Conservation (phyloP, 1,140 invertebrate species). For the Oryctes rhinoceros region DNA sequence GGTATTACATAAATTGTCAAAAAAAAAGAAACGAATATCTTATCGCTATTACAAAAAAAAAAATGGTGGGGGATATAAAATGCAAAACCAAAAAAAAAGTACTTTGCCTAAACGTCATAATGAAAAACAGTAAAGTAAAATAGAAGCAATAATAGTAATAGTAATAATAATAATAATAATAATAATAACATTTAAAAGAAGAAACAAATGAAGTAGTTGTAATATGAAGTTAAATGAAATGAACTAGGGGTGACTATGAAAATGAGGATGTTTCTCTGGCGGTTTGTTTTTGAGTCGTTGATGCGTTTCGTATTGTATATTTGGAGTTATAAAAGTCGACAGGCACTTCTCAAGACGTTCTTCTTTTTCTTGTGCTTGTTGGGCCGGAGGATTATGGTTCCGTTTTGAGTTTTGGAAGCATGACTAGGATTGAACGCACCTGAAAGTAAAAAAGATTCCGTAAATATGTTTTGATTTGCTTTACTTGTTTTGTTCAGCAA, state of each 20-base stretch:
- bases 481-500: too few relatives aligned
- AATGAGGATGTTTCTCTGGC: background rate
- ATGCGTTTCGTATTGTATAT: constrained; percentile 7
- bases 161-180: too few relatives aligned
- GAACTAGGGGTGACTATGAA: constrained; percentile 19
- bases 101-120: too few relatives aligned
- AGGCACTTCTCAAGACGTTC: constrained; percentile 71
- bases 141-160: too few relatives aligned
- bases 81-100: too few relatives aligned
- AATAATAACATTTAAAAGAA: background rate
- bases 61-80: too few relatives aligned
- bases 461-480: background rate
- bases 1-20: background rate
- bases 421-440: constrained; percentile 72
- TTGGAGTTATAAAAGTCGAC: constrained; percentile 64
- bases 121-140: too few relatives aligned
- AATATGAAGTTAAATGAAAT: background rate
- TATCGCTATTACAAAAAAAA: too few relatives aligned
- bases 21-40: background rate
- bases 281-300: background rate
- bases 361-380: constrained; percentile 67
- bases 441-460: constrained; percentile 57
- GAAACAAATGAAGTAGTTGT: background rate
- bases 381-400: constrained; percentile 69
- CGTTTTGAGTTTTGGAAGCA: constrained; percentile 65